Evolutionary conservation across 2,797 vertebrate genomes (phyloP).

Genomic region (Gorsachius magnificus): DNA sequence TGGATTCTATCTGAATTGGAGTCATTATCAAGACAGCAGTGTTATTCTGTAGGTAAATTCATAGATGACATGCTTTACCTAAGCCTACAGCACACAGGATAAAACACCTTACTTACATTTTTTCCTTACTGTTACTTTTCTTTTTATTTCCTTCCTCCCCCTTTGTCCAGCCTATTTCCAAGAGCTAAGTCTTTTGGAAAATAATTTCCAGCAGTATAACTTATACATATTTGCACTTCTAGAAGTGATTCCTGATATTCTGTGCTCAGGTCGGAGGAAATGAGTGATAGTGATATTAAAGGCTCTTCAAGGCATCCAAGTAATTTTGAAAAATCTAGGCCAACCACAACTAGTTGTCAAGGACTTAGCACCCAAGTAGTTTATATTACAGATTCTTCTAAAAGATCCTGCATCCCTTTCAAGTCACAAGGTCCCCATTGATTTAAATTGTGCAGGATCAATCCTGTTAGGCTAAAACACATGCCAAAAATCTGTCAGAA

Average conservation of each 20-base stretch:
- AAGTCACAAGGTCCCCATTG: not conserved
- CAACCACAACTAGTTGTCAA: not conserved
- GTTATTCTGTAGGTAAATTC: not conserved
- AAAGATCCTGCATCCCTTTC: not conserved
- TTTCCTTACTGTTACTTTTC: not conserved
- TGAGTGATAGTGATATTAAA: not conserved
- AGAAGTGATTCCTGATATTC: not conserved
- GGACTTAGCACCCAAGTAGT: not conserved
- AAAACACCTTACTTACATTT: not conserved
- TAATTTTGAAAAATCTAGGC: constrained; percentile 11
- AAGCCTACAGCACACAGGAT: not conserved
- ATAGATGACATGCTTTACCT: not conserved
- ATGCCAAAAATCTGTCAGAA: not conserved
- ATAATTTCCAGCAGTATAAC: not conserved
- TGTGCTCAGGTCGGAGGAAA: not conserved
- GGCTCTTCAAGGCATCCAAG: not conserved
- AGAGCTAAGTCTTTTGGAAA: not conserved
- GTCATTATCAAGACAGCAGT: not conserved
- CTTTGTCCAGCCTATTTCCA: not conserved
- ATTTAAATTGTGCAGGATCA: not conserved
- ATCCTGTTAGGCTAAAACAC: not conserved
- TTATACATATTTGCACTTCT: not conserved
- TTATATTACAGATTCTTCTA: not conserved
- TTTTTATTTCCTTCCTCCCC: not conserved
- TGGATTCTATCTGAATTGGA: not conserved